Conservation (phyloP, 1,140 invertebrate species). For the Temnothorax nylanderi region DNA sequence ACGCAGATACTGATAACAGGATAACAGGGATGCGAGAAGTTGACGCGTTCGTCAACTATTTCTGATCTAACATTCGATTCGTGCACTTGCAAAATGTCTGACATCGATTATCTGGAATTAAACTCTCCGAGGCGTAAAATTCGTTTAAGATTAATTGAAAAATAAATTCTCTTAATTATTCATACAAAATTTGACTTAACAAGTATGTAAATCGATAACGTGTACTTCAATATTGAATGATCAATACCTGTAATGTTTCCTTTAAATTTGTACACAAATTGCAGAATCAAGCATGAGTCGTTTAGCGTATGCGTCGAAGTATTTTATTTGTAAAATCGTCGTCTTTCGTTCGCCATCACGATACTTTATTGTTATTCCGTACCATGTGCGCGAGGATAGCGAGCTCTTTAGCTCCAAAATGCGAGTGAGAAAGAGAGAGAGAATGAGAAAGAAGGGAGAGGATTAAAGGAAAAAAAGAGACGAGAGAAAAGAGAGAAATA, state of each 20-base stretch:
- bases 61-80: not conserved
- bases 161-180: not conserved
- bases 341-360: conserved; percentile 3
- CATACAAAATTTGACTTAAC: not conserved
- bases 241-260: not conserved
- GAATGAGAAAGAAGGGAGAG: not conserved
- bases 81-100: not conserved
- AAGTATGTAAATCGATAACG: not conserved
- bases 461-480: not conserved
- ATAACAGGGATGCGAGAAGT: not conserved
- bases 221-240: not conserved
- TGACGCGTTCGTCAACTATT: not conserved
- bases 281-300: conserved; percentile 3
- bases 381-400: not conserved
- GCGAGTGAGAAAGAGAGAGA: not conserved
- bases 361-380: conserved; percentile 4
- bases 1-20: not conserved
- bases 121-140: not conserved
- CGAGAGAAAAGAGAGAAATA: conserved; percentile 17
- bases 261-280: not conserved
- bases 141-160: not conserved
- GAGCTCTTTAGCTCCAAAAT: not conserved
- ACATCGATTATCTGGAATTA: not conserved
- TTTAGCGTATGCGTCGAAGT: not conserved
- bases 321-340: conserved; percentile 20